Evolutionary conservation across 1,140 invertebrate genomes (phyloP).

Genomic region (Penaeus vannamei): DNA sequence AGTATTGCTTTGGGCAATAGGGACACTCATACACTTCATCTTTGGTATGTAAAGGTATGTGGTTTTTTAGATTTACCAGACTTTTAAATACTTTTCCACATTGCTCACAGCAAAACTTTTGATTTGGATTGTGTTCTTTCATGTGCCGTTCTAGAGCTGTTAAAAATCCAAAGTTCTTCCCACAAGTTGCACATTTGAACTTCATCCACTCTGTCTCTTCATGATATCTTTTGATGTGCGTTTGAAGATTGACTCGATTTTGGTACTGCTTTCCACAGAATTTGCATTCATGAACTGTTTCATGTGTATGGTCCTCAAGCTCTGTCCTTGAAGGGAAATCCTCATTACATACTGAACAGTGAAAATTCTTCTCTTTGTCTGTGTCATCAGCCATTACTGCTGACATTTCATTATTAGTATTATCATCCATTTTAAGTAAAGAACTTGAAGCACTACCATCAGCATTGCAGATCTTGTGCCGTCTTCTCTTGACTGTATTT

Average conservation of each 20-base stretch:
- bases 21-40: slow-evolving; percentile 53
- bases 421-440: no score
- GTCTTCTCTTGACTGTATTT: not conserved
- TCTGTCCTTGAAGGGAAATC: slow-evolving; percentile 35
- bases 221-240: slow-evolving; percentile 53
- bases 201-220: slow-evolving; percentile 62
- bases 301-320: slow-evolving; percentile 31
- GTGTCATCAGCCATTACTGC: no score
- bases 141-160: slow-evolving; percentile 55
- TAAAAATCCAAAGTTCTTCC: slow-evolving; percentile 53
- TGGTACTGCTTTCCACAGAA: slow-evolving; percentile 56
- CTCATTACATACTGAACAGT: slow-evolving; percentile 45
- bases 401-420: no score
- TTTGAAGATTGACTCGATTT: slow-evolving; percentile 42
- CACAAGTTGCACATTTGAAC: slow-evolving; percentile 57
- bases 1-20: slow-evolving; percentile 52
- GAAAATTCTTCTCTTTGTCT: not conserved
- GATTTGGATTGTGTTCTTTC: slow-evolving; percentile 61
- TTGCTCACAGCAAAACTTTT: slow-evolving; percentile 58
- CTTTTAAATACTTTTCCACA: slow-evolving; percentile 61
- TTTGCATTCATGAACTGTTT: slow-evolving; percentile 35
- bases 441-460: no score
- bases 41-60: slow-evolving; percentile 51
- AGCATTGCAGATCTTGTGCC: no score
- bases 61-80: slow-evolving; percentile 49